Base-by-base conservation (phyloP, 1,140 invertebrate species). In the Drosophila teissieri region DNA sequence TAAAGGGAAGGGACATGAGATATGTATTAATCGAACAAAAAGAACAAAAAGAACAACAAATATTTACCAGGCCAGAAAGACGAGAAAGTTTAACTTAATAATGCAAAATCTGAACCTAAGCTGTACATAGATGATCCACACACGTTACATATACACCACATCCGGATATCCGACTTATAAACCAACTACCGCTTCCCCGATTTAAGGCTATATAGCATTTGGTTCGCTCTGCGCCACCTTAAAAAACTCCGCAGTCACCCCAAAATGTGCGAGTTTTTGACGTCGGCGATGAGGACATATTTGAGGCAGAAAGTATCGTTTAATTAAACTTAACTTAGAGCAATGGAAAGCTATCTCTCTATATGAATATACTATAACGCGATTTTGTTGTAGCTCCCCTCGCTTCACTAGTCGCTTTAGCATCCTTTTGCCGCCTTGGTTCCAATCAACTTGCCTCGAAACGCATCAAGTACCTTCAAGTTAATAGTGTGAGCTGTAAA, bases 401-500 rank as follows among this genome's bases (percentile, higher is more conserved):
- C n/a, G 62, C 57, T 72, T 72, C 54, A 56, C 37, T 55, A 73
- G 42, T 24, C 57, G 51, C 45, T 74, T 19, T 58, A 46, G 14
- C 36, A 6, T 40, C 37, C 27, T 1, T 51, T 65, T 52, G 19
- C 27, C 12, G 27, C 37, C 34, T 76, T 40, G 31, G 19, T 57
- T 58, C 39, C 45, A 78, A 62, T 62, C 56, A 79, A 78, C 44
- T 65, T 75, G 70, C 76, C 70, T 76, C 58, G 31, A 79, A 79
- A 68, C 70, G 80, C 86, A 90, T 90, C 65, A 88, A 75, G 80
- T 91, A 91, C 90, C 90, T 91, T 88, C 83, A 83, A 88, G 57
- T 80, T 75, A 88, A 91, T 91, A 91, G 91, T 91, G 86, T 88
- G 91, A 91, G 91, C 91, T 91, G 91, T 91, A 91, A 91, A 81